Percentiles rank a stretch among this genome's conserved stretches.
Evolutionary conservation across 64 coral and sea anemone species (phyloP).

Genomic region (Actinia equina): DNA sequence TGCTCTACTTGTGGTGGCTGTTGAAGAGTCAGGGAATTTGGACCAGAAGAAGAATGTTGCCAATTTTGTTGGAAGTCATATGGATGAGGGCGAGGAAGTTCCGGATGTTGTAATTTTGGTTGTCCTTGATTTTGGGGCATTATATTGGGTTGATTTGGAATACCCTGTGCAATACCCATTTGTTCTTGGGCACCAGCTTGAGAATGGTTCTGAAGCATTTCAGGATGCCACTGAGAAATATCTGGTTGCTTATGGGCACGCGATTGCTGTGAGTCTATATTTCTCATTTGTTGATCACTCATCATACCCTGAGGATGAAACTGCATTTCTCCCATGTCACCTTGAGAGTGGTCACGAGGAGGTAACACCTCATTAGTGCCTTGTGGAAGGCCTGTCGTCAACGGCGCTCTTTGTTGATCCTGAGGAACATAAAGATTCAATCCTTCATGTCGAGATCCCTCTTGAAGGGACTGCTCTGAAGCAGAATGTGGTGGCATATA

Average conservation of each 20-base stretch:
- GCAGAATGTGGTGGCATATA: background rate
- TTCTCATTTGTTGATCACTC: background rate
- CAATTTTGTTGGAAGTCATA: constrained; percentile 11
- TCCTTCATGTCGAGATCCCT: constrained; percentile 3
- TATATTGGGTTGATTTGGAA: background rate
- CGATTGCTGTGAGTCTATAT: background rate
- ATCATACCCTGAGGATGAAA: background rate
- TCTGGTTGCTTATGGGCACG: constrained; percentile 14
- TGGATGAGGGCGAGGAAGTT: constrained; percentile 14
- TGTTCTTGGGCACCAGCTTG: constrained; percentile 13
- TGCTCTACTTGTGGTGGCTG: constrained; percentile 34
- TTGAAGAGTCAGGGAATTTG: constrained; percentile 16
- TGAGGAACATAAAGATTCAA: background rate
- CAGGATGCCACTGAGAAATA: constrained; percentile 19
- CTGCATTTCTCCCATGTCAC: background rate
- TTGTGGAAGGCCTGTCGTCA: background rate
- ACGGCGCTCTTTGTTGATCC: background rate
- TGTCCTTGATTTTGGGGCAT: constrained; percentile 17
- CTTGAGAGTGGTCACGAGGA: background rate
- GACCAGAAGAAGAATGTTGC: constrained; percentile 6
- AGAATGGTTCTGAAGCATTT: background rate
- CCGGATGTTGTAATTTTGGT: constrained; percentile 14
- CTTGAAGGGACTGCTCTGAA: background rate
- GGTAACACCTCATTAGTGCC: background rate
- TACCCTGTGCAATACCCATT: background rate